Evolutionary conservation across 2,113 vertebrate species (phyloP), one percentile per base, ranked within the genome.

Genomic region (Pygoscelis adeliae): DNA sequence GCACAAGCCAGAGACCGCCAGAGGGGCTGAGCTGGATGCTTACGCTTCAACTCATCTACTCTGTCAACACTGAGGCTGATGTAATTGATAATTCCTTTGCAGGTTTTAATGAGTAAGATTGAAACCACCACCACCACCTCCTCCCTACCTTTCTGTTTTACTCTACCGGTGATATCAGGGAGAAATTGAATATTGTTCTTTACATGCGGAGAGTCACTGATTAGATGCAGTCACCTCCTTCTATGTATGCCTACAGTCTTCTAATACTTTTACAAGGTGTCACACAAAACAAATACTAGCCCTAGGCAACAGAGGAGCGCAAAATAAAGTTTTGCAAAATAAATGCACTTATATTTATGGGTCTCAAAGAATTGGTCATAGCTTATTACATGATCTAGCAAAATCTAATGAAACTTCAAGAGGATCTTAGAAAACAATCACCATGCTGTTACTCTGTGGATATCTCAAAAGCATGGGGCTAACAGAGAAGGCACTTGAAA

Each of bases 371-470:
- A n/a, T 5, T 73, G 30, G 6, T 78, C 38, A 34, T 5, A 53
- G 56, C 15, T 73, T 77, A 53, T 58, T 81, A 70, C 47, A 67
- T 38, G 20, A 58, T 89, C 34, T n/a, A 88, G 27, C 15, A 30
- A 95, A 97, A 91, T 77, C 30, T 86, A 81, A 90, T 92, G 62
- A 79, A 91, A 72, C 55, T 83, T 83, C 73, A 86, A 66, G 44
- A 89, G 52, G 38, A 47, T 63, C 86, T 92, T 74, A 58, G 63
- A 67, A 86, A 93, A 78, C 26, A 93, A 42, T 52, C 29, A 69
- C 66, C 50, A 29, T 62, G 65, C 38, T 94, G n/a, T 86, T 92
- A 50, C 10, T 34, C 50, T 58, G 25, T 30, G 42, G 38, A 86
- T 50, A 70, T 50, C 46, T 86, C 79, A 58, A 46, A 84, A 79